Conservation (phyloP, 1,140 invertebrate species). For the Reticulitermes speratus region DNA sequence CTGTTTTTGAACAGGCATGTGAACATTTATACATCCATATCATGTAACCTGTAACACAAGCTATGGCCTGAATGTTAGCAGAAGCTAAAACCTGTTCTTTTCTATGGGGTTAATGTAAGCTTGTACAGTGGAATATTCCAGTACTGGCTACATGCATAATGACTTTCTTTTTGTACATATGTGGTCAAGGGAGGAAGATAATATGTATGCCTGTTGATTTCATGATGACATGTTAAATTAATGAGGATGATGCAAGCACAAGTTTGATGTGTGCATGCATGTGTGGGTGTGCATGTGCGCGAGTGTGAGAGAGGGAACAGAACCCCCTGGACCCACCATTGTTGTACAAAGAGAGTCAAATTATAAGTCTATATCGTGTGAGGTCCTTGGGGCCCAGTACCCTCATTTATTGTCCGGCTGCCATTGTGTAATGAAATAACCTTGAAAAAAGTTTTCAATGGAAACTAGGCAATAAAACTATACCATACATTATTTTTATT, state of each 20-base stretch:
- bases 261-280: neutral
- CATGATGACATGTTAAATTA: slow-evolving; percentile 10
- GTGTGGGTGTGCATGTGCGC: neutral
- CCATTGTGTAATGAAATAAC: slow-evolving; percentile 23
- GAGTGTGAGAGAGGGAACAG: slow-evolving; percentile 16
- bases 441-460: slow-evolving; percentile 31
- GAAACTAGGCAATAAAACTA: slow-evolving; percentile 33
- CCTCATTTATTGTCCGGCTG: slow-evolving; percentile 26
- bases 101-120: slow-evolving; percentile 5
- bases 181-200: slow-evolving; percentile 18
- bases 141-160: neutral
- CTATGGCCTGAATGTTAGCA: slow-evolving; percentile 21
- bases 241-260: slow-evolving; percentile 21
- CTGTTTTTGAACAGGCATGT: slow-evolving; percentile 21
- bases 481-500: slow-evolving; percentile 32
- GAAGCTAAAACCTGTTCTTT: neutral
- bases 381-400: neutral
- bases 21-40: slow-evolving; percentile 25
- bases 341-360: slow-evolving; percentile 30
- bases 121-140: neutral
- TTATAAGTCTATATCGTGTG: slow-evolving; percentile 19
- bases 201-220: slow-evolving; percentile 6
- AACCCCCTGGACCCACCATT: neutral
- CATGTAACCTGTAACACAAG: slow-evolving; percentile 19
- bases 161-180: slow-evolving; percentile 12